phyloP scores from a whole-genome alignment of 2,797 vertebrate genomes.

The Enteromius mattozi region DNA sequence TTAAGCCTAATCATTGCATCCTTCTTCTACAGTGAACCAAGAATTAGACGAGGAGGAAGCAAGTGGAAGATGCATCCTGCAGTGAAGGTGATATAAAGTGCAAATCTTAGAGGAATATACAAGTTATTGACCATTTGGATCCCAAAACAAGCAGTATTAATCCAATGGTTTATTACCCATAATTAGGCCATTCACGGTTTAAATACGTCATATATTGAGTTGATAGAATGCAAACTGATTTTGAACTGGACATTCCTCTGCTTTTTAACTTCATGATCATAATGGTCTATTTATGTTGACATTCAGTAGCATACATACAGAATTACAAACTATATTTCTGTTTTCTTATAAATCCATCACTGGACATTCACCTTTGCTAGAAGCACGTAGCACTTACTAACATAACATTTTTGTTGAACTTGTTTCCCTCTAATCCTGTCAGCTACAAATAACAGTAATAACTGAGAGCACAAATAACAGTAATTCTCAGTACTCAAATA shows the following conservation, averaged over 20 bases:
- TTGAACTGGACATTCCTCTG: not conserved
- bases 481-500: not conserved
- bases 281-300: not conserved
- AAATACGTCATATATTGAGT: not conserved
- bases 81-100: constrained; percentile 63
- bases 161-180: not conserved
- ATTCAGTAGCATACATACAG: not conserved
- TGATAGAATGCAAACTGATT: not conserved
- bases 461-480: not conserved
- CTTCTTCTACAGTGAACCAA: constrained; percentile 75
- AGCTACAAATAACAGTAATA: not conserved
- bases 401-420: not conserved
- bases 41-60: constrained; percentile 75
- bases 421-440: not conserved
- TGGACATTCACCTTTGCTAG: not conserved
- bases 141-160: not conserved
- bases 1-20: not conserved
- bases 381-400: not conserved
- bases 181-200: not conserved
- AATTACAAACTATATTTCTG: not conserved
- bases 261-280: not conserved
- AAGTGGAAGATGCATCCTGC: constrained; percentile 78
- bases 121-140: not conserved
- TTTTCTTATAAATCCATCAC: not conserved
- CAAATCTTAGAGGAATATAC: not conserved